These are phyloP conservation scores for Oryzias sinensis DNA, from an alignment of 2,797 vertebrate species.

Conservation along the genomic window DNA sequence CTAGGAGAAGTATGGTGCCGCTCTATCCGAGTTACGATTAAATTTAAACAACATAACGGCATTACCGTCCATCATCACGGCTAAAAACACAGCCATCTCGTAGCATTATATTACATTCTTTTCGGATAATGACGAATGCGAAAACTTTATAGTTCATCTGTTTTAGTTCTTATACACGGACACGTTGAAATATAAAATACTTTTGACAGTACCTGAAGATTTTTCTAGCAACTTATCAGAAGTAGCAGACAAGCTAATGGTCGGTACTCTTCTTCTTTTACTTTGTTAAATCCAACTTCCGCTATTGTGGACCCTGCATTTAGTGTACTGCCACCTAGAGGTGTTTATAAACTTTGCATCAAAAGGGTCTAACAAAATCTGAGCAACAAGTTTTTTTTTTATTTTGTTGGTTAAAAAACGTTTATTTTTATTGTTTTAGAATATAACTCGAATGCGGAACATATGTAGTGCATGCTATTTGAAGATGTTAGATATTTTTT, in stretches of 20 bases:
- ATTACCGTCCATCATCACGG: conserved; percentile 40
- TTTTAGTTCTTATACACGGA: not conserved
- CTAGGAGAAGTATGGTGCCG: conserved; percentile 14
- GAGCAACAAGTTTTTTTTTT: no score
- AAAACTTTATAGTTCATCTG: not conserved
- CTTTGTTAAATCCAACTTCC: not conserved
- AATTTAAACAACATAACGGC: conserved; percentile 37
- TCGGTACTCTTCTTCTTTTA: conserved; percentile 26
- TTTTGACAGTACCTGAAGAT: conserved; percentile 55
- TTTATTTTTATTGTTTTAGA: not conserved
- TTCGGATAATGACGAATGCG: not conserved
- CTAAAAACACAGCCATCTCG: conserved; percentile 58
- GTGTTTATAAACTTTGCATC: no score
- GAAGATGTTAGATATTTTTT: no score
- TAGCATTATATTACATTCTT: not conserved
- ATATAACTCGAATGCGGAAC: not conserved
- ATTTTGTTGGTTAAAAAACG: not conserved
- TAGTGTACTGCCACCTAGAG: conserved; percentile 22
- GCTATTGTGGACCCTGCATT: not conserved
- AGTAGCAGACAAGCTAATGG: conserved; percentile 55
- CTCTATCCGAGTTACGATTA: conserved; percentile 29
- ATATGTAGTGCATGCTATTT: no score
- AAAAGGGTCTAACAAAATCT: no score
- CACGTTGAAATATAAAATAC: not conserved
- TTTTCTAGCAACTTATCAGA: conserved; percentile 57